Percentiles rank a stretch among this genome's conserved stretches.
Evolutionary conservation across 2,888 invertebrate genomes (phyloP).

Genomic region (Halictus ligatus): DNA sequence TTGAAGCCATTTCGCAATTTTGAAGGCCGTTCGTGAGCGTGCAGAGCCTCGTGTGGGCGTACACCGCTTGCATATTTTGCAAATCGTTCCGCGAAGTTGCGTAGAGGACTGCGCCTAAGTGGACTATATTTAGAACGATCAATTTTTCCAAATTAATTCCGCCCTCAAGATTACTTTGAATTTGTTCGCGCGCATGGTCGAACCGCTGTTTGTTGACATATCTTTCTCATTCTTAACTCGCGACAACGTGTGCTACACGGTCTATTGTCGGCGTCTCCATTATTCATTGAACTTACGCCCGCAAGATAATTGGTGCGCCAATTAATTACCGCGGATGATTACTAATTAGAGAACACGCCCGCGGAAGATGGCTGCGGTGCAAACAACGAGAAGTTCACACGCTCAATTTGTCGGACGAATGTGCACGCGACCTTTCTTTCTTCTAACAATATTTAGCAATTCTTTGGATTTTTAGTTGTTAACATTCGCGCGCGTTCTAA

Average conservation of each 20-base stretch:
- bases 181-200: neutral
- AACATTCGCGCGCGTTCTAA: neutral
- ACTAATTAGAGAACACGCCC: constrained; percentile 23
- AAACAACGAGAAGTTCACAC: constrained; percentile 7
- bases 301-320: constrained; percentile 1
- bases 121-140: neutral
- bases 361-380: neutral
- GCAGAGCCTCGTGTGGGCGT: constrained; percentile 30
- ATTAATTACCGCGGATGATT: constrained; percentile 27
- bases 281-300: constrained; percentile 10
- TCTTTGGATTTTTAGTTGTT: neutral
- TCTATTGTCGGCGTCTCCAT: neutral
- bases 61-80: constrained; percentile 33
- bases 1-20: constrained; percentile 49
- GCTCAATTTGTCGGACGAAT: neutral
- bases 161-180: neutral
- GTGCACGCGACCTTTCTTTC: neutral
- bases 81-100: constrained; percentile 17
- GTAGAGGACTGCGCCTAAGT: too few species aligned
- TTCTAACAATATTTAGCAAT: neutral
- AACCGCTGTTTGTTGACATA: neutral
- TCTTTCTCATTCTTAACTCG: neutral
- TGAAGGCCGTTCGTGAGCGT: constrained; percentile 48
- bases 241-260: neutral
- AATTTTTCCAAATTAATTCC: neutral